Evolutionary conservation across 2,113 vertebrate species (phyloP).

Genomic region (Bos indicus): DNA sequence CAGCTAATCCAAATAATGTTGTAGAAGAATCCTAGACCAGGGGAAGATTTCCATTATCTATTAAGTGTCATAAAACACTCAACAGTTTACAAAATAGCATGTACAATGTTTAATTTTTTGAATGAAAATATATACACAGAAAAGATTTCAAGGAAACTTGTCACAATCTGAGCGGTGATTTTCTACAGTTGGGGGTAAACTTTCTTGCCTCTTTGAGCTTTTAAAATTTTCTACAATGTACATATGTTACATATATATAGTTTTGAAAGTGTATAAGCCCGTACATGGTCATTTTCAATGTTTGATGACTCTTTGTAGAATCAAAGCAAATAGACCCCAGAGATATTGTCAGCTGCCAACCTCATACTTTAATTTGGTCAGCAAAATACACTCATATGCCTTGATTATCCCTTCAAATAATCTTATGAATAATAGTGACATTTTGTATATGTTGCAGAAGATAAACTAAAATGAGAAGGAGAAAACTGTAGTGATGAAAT

Average conservation of each 20-base stretch:
- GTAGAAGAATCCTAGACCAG: neutral
- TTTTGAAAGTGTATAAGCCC: neutral
- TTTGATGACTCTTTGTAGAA: neutral
- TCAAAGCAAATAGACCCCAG: neutral
- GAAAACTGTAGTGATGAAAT: neutral
- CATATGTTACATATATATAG: neutral
- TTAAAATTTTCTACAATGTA: neutral
- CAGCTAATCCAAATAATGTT: neutral
- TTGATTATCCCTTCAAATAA: neutral
- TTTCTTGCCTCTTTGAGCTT: neutral
- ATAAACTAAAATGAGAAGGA: neutral
- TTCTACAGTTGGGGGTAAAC: neutral
- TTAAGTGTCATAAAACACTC: neutral
- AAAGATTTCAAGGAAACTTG: neutral
- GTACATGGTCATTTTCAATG: neutral
- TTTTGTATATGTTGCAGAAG: neutral
- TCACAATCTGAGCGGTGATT: neutral
- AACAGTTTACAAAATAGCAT: neutral
- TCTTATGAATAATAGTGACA: neutral
- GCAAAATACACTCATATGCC: neutral
- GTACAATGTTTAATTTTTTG: neutral
- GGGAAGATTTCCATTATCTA: neutral
- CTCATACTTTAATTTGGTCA: slow-evolving; percentile 12
- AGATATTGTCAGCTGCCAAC: neutral
- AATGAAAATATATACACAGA: neutral